phyloP scores from a whole-genome alignment of 1,140 invertebrate species.

The Ceratosolen fusciceps region DNA sequence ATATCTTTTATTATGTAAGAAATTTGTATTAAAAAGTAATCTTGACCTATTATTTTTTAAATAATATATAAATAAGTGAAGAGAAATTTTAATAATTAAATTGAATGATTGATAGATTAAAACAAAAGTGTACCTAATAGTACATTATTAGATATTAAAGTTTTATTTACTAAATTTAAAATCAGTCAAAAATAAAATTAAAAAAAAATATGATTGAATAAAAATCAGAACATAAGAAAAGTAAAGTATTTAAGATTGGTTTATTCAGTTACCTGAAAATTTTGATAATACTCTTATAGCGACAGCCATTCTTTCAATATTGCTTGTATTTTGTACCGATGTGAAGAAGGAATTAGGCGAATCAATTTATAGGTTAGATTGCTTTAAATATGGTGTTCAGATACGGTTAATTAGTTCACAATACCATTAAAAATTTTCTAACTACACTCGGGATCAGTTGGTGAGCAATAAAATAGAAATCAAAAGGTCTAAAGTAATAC shows the following conservation, averaged over 20 bases:
- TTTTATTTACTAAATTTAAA: too few relatives aligned
- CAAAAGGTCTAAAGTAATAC: conserved; percentile 8
- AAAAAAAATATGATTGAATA: neutral
- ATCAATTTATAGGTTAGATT: neutral
- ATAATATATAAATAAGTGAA: too few relatives aligned
- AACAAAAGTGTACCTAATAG: too few relatives aligned
- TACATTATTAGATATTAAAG: too few relatives aligned
- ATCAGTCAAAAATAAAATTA: neutral
- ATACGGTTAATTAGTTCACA: neutral
- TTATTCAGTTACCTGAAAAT: conserved; percentile 62
- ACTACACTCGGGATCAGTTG: conserved; percentile 20
- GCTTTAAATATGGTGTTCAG: neutral
- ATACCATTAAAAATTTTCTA: conserved; percentile 25
- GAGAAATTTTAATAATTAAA: too few relatives aligned
- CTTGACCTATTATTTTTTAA: too few relatives aligned
- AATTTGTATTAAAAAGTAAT: neutral
- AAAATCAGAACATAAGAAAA: conserved; percentile 1
- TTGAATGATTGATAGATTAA: too few relatives aligned
- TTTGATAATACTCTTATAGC: conserved; percentile 67
- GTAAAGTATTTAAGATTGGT: neutral
- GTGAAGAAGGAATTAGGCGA: neutral
- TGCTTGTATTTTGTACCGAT: conserved; percentile 21
- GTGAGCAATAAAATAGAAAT: neutral
- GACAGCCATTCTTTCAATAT: conserved; percentile 66
- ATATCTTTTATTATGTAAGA: neutral